Base-by-base conservation (phyloP, 1,140 invertebrate species). In the Cyclargus thomasi region DNA sequence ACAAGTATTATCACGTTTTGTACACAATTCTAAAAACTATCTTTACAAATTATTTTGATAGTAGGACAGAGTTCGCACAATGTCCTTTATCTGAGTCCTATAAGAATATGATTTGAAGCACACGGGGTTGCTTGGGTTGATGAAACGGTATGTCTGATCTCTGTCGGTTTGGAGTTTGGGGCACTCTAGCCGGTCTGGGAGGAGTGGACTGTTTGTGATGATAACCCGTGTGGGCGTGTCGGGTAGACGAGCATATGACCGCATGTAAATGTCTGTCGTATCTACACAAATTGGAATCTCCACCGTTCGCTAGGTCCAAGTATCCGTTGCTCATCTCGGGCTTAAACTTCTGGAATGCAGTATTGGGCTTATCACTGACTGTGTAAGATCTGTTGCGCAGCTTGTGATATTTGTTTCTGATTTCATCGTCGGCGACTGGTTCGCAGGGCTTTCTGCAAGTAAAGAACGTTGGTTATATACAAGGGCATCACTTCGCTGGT, bases 231-330 rank as follows among this genome's bases (percentile, higher is more conserved):
- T 90, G 79, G 5, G 86, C 90, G 67, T 91, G 90, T 16, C 82
- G 76, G 11, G 86, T 85, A 16, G 86, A 90, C 18, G 85, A 90
- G 71, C 92, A 93, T 70, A 93, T 92, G 18, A 92, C 92, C 17
- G 92, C 92, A 76, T 92, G 92, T 21, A 93, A 79, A 75, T 93
- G 92, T n/a, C 92, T 91, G 72, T 93, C 92, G 74, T 93, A 93
- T 74, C 92, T 88, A 71, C 92, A 93, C 29, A 92, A 77, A 75
- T 93, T 92, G n/a, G 92, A 90, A 74, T 93, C 90, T 0, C 87
- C 86, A 11, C 80, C 80, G 71, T 82, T 81, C 21, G 90, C 89
- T 62, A 91, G 73, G 67, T 91, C 29, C 47, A 64, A 64, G n/a
- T 64, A 64, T 35, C 29, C 63, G 66, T 68, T 73, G 53, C 76